Base-by-base conservation (phyloP, 2,113 vertebrate species). In the Ellobius talpinus region DNA sequence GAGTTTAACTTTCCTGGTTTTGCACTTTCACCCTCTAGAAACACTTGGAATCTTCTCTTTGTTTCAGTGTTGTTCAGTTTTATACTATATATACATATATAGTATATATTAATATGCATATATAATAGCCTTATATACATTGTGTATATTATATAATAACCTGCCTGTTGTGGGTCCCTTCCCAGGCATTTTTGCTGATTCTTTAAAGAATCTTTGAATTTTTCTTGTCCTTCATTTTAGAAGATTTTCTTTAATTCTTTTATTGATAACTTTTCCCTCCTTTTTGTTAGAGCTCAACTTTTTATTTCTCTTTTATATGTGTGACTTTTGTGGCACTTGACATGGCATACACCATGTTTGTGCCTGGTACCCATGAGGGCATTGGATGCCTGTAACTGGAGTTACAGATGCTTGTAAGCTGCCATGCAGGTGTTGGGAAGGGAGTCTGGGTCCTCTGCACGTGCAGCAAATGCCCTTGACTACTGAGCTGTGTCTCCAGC, bases 201-300 rank as follows among this genome's bases (percentile, higher is more conserved):
- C n/a, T 79, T 74, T 82, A 55, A 87, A 91, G 70, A 89, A 45
- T 86, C 45, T 87, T 81, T 81, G 50, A 61, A 45, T 61, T 89
- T 42, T 45, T 76, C 68, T 89, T 76, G 1, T 82, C 33, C 17
- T 90, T 63, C 19, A 55, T 58, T 82, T 61, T 82, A n/a, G 55
- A 82, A 94, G 72, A 2, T 81, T 82, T 93, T 84, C 24, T 87
- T 74, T 29, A 82, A 55, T 81, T 89, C 9, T 52, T 87, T 87
- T 92, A 24, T 84, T 74, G 14, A 26, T 66, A 36, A 77, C 78
- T 7, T 79, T 42, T 6, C 6, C 17, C 3, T 87, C 31, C 1
- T 31, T 52, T 89, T 92, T 66, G 0, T 4, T 47, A 39, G 81
- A 72, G 47, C 12, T 42, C 36, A 68, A 31, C 10, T 39, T 82